Base-by-base conservation (phyloP, 2,113 vertebrate species). In the Thamnaconus septentrionalis region DNA sequence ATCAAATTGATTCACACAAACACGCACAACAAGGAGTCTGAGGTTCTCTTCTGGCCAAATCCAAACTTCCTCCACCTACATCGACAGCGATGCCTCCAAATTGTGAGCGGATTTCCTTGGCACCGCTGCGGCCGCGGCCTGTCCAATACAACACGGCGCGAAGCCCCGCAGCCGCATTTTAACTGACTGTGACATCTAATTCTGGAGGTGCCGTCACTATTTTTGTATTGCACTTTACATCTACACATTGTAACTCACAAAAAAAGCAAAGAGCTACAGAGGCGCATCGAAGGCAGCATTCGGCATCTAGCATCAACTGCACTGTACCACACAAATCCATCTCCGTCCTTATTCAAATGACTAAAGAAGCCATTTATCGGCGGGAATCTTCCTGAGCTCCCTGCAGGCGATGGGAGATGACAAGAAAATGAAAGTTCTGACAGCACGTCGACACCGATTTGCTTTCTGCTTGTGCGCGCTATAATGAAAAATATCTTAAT, bases 371-470 rank as follows among this genome's bases (percentile, higher is more conserved):
- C 53, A 81, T 88, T 86, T 83, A 84, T 83, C 85, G 68, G 65
- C 8, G 57, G 44, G 5, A 47, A 59, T 82, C 64, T 64, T 79
- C 63, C 68, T 69, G 71, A 80, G 70, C 64, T 81, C 79, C 59
- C 80, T 70, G 64, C 67, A 69, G 84, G 73, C 63, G 77, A 84
- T 85, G 56, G 4, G 51, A 80, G 47, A 82, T 87, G 88, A 85
- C 80, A 86, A 75, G 68, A 80, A 86, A 88, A 88, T 87, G 66
- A 82, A 87, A 83, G 61, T 58, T 73, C 43, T 82, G 85, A 86
- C 85, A 80, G 75, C 48, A 49, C 73, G 72, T 84, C 82, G 70
- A 49, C 9, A 43, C 78, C 83, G 79, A 79, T 88, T 87, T 87
- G 75, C 71, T 66, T 69, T 8, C 6, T 76, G 75, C 69, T 87